Percentiles rank a stretch among this genome's conserved stretches.
Conservation (phyloP, 2,888 invertebrate genomes). For the Rapana venosa region DNA sequence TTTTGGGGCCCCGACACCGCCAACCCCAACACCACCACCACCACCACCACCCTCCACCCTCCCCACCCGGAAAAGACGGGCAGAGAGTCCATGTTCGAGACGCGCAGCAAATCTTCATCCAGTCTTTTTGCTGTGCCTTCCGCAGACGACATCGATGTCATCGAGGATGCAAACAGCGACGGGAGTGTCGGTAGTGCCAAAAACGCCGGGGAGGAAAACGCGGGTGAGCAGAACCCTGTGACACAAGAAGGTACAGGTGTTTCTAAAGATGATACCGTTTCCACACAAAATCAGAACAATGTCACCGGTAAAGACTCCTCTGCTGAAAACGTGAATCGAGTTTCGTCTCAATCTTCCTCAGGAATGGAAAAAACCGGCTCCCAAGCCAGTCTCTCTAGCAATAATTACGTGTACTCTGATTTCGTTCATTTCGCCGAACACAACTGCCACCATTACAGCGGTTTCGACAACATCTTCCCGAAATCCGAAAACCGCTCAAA, state of each 20-base stretch:
- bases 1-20: slow-evolving; percentile 14
- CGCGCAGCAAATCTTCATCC: slow-evolving; percentile 8
- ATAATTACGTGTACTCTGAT: slow-evolving; percentile 5
- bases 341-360: not conserved
- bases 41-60: not conserved
- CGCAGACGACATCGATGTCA: slow-evolving; percentile 7
- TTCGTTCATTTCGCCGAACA: slow-evolving; percentile 35
- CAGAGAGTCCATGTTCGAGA: not conserved
- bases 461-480: not conserved
- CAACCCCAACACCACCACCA: not conserved
- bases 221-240: not conserved
- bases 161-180: not conserved
- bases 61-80: not conserved
- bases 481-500: not conserved
- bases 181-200: not conserved
- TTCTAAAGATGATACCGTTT: not conserved
- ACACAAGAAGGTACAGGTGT: no score
- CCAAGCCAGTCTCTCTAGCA: not conserved
- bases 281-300: not conserved
- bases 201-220: not conserved
- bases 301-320: not conserved
- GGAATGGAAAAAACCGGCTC: not conserved
- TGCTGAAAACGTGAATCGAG: not conserved
- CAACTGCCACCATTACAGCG: slow-evolving; percentile 19
- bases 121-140: not conserved